Conservation (phyloP, 2,113 vertebrate species). For the Corythaixoides concolor region DNA sequence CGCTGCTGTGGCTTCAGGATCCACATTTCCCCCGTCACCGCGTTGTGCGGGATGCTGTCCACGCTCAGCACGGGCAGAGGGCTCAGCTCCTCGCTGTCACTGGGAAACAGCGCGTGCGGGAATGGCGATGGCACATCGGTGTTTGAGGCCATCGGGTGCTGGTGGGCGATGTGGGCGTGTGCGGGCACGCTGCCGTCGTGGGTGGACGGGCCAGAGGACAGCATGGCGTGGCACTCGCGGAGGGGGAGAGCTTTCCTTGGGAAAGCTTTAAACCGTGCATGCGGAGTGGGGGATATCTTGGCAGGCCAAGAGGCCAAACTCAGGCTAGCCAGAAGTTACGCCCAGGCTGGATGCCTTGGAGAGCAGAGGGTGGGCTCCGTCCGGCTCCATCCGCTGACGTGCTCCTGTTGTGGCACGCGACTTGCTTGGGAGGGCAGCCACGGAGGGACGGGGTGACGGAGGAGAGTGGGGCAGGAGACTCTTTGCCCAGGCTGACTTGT, state of each 20-base stretch:
- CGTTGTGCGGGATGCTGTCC: neutral
- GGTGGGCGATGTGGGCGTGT: neutral
- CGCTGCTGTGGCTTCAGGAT: neutral
- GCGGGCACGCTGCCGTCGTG: fast-evolving
- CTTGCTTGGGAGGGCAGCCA: fast-evolving
- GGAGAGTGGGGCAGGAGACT: neutral
- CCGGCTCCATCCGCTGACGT: neutral
- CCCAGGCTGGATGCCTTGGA: neutral
- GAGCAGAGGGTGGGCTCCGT: neutral
- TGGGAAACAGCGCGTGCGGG: fast-evolving
- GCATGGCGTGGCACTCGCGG: fast-evolving
- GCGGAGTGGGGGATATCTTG: too few species aligned
- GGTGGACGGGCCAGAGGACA: neutral
- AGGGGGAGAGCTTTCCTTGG: neutral
- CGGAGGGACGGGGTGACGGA: neutral
- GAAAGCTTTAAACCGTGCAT: neutral
- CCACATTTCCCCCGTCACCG: fast-evolving
- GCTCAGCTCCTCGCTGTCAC: neutral
- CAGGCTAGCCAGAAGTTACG: neutral
- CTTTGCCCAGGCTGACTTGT: neutral
- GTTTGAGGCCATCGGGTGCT: neutral
- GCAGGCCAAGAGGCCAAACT: neutral
- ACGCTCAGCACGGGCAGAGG: neutral
- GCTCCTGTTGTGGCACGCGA: fast-evolving
- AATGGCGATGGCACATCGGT: fast-evolving